Conservation (phyloP, 2,113 vertebrate species). For the Zonotrichia leucophrys region DNA sequence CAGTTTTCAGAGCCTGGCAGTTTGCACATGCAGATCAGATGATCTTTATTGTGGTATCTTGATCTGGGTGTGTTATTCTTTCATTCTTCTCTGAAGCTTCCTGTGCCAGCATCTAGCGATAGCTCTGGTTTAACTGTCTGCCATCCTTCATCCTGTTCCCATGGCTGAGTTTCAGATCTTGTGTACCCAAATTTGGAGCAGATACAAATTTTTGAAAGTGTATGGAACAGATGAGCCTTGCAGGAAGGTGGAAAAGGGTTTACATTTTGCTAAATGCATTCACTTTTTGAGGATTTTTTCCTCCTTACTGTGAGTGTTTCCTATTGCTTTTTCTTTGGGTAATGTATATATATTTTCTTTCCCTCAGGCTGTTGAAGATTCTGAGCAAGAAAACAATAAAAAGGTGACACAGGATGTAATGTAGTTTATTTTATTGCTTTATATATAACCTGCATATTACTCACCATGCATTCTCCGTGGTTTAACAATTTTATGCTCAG, state of each 20-base stretch:
- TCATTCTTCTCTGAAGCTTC: background rate
- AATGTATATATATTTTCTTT: slow-evolving; percentile 71
- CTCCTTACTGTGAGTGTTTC: slow-evolving; percentile 30
- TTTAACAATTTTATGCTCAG: slow-evolving; percentile 3
- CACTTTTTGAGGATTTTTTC: background rate
- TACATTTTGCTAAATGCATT: background rate
- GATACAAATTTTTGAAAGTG: background rate
- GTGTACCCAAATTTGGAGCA: background rate
- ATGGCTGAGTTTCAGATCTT: background rate
- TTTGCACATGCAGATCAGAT: background rate
- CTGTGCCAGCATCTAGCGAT: background rate
- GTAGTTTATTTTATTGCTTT: slow-evolving; percentile 43
- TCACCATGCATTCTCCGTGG: background rate
- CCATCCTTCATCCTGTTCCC: background rate
- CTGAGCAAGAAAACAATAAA: slow-evolving; percentile 95
- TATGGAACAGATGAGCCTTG: background rate
- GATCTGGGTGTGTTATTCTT: background rate
- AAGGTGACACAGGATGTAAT: slow-evolving; percentile 80
- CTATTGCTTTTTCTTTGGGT: slow-evolving; percentile 52
- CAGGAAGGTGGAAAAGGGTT: background rate
- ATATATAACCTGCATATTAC: slow-evolving; percentile 4
- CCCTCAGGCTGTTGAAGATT: slow-evolving; percentile 85
- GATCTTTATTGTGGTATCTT: background rate
- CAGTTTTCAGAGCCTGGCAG: background rate
- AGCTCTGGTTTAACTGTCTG: background rate